These are phyloP conservation scores for Andrena bucephala DNA, from an alignment of 2,888 invertebrate genomes.

Conservation along the genomic window DNA sequence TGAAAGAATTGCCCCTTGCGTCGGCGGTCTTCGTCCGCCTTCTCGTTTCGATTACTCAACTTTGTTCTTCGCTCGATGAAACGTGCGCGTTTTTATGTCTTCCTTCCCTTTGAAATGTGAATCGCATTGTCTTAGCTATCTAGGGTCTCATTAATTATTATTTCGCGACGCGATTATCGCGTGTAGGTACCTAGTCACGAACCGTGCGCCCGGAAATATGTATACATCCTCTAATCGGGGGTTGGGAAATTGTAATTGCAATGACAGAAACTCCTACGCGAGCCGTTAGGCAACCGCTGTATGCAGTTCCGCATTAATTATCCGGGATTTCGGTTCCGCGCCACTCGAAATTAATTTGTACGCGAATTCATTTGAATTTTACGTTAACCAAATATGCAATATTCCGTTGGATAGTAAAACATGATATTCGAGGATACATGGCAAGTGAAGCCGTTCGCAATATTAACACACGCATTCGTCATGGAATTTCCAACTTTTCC, in stretches of 20 bases:
- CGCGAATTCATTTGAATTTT: constrained; percentile 41
- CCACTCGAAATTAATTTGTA: constrained; percentile 42
- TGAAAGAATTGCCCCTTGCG: constrained; percentile 21
- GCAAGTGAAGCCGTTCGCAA: constrained; percentile 2
- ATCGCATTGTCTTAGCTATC: not conserved
- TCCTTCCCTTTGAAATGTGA: not conserved
- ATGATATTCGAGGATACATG: constrained; percentile 1
- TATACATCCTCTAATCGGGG: constrained; percentile 22
- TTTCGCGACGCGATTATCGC: not conserved
- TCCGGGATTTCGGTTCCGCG: constrained; percentile 26
- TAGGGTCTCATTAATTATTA: constrained; percentile 5
- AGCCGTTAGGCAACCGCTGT: constrained; percentile 26
- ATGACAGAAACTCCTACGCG: constrained; percentile 7
- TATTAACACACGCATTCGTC: constrained; percentile 24
- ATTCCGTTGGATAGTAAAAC: constrained; percentile 23
- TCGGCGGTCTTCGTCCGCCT: constrained; percentile 1
- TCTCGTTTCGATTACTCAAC: not conserved
- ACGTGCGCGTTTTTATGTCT: not conserved
- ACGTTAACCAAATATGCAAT: constrained; percentile 12
- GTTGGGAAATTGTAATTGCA: constrained; percentile 40
- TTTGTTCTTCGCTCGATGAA: constrained; percentile 8
- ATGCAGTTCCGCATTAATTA: constrained; percentile 36
- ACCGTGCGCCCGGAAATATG: not conserved
- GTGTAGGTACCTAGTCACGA: not conserved
- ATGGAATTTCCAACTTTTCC: constrained; percentile 10